Percentiles rank a stretch among this genome's conserved stretches.
phyloP scores from a whole-genome alignment of 2,113 vertebrate genomes.

The Albula goreensis region DNA sequence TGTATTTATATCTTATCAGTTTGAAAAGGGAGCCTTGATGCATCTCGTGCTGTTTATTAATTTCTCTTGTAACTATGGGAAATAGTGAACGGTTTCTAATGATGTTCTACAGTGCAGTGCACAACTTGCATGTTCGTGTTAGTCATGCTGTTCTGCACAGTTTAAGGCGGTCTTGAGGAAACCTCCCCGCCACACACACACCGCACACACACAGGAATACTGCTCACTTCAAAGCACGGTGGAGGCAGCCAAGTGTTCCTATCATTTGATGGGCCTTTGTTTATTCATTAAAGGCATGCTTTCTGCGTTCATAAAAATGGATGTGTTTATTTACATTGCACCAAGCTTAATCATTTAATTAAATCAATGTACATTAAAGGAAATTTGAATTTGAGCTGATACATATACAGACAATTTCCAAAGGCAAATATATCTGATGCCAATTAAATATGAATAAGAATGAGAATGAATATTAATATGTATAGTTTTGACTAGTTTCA shows the following conservation, averaged over 20 bases:
- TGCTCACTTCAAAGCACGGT: neutral
- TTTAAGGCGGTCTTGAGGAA: constrained; percentile 74
- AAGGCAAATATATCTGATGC: too few relatives aligned
- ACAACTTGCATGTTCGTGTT: constrained; percentile 61
- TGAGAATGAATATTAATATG: too few relatives aligned
- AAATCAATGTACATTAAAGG: neutral
- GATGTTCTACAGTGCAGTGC: constrained; percentile 37
- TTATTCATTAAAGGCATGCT: neutral
- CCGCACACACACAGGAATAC: neutral
- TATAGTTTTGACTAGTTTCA: too few relatives aligned
- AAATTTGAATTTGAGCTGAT: too few relatives aligned
- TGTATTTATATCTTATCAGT: neutral
- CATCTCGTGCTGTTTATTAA: neutral
- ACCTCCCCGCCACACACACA: neutral
- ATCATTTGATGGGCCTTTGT: constrained; percentile 3
- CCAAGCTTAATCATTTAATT: neutral
- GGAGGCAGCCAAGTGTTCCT: neutral
- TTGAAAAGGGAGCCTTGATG: too few relatives aligned
- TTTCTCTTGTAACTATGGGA: neutral
- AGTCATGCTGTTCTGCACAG: constrained; percentile 72
- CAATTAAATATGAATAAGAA: too few relatives aligned
- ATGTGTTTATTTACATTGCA: neutral
- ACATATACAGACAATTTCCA: too few relatives aligned
- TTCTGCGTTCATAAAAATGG: neutral
- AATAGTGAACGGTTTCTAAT: constrained; percentile 6